phyloP scores from a whole-genome alignment of 1,140 invertebrate genomes.

The Ericerus pela region DNA sequence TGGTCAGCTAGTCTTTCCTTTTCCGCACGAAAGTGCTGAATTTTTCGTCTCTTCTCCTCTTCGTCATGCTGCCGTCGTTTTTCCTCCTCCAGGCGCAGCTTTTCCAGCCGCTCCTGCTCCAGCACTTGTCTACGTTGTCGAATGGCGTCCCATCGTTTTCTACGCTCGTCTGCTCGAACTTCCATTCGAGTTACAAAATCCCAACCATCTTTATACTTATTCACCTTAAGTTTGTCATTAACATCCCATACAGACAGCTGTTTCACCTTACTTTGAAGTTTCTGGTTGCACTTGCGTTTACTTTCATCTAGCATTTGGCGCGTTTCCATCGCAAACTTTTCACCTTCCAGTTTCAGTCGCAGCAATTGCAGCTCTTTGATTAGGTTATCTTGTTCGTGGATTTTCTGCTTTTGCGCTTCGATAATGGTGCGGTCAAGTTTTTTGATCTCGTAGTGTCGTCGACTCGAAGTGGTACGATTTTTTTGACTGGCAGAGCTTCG shows the following conservation, averaged over 20 bases:
- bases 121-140: not conserved
- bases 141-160: not conserved
- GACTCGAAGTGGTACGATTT: too few species aligned
- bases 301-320: not conserved
- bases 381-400: not conserved
- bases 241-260: not conserved
- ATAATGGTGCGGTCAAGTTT: too few species aligned
- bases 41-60: not conserved
- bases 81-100: not conserved
- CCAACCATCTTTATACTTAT: not conserved
- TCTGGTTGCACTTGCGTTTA: not conserved
- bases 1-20: not conserved
- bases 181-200: conserved; percentile 3
- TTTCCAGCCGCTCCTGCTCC: not conserved
- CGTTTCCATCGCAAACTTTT: not conserved
- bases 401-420: not conserved
- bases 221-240: not conserved
- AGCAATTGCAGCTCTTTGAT: conserved; percentile 1
- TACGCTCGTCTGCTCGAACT: not conserved
- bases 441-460: too few species aligned
- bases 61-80: not conserved
- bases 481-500: too few species aligned
- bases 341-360: not conserved
- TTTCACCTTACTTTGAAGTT: not conserved
- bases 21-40: not conserved